Evolutionary conservation across 2,888 invertebrate genomes (phyloP).

Genomic region (Gasteruption jaculator): DNA sequence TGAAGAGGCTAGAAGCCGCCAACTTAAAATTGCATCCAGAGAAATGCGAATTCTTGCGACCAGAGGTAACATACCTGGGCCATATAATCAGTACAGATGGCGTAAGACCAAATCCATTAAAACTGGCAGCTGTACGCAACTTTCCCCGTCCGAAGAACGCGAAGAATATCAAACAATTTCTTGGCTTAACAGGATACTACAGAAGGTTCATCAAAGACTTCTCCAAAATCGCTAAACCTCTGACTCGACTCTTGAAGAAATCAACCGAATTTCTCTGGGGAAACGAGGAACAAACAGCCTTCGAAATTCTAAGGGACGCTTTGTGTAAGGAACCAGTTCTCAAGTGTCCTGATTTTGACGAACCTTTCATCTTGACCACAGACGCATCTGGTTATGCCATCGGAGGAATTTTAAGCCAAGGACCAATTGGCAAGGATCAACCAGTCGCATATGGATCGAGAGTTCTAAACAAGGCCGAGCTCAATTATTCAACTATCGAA

Average conservation of each 20-base stretch:
- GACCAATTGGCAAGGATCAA: conserved; percentile 18
- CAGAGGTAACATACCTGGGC: too few species aligned
- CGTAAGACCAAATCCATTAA: conserved; percentile 26
- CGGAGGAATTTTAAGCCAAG: too few species aligned
- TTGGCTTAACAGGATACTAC: conserved; percentile 35
- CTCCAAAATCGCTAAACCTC: conserved; percentile 27
- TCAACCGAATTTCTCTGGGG: conserved; percentile 22
- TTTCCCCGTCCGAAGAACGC: conserved; percentile 16
- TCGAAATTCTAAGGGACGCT: conserved; percentile 16
- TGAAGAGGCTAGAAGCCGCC: conserved; percentile 1
- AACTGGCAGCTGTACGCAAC: conserved; percentile 24
- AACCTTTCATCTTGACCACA: conserved; percentile 25
- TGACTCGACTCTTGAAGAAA: conserved; percentile 27
- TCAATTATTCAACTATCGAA: conserved; percentile 16
- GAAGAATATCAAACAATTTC: conserved; percentile 25
- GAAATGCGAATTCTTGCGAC: conserved; percentile 23
- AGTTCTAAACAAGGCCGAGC: conserved; percentile 20
- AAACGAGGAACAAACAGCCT: conserved; percentile 16
- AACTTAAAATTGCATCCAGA: conserved; percentile 10
- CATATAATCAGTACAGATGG: too few species aligned
- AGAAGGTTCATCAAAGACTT: conserved; percentile 30
- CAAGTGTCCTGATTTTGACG: conserved; percentile 26
- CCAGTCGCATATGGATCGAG: conserved; percentile 18
- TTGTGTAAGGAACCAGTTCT: conserved; percentile 23
- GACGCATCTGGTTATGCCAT: conserved; percentile 27